Conservation (phyloP, 2,113 vertebrate species). For the Albula glossodonta region DNA sequence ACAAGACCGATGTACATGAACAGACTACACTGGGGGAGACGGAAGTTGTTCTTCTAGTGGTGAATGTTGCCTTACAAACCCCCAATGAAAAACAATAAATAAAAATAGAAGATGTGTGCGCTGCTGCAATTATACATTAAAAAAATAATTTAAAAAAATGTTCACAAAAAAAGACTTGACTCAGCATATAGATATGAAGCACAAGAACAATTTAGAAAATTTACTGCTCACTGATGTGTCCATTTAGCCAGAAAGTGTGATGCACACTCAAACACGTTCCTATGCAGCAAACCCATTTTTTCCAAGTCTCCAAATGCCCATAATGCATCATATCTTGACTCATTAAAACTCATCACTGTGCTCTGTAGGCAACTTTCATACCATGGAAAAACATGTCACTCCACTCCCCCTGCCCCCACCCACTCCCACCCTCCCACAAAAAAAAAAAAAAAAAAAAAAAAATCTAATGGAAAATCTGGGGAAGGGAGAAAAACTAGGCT, state of each 20-base stretch:
- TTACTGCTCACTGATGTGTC: background rate
- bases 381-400: conserved; percentile 12
- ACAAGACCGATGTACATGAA: background rate
- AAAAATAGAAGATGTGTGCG: background rate
- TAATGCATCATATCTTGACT: background rate
- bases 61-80: background rate
- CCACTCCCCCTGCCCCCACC: too few relatives aligned
- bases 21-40: background rate
- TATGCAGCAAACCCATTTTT: background rate
- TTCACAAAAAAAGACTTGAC: too few relatives aligned
- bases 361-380: conserved; percentile 25
- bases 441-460: conserved; percentile 37
- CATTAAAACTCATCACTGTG: background rate
- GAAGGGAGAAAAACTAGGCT: background rate
- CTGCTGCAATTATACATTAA: background rate
- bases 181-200: too few relatives aligned
- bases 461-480: conserved; percentile 15
- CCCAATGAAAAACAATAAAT: background rate
- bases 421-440: background rate
- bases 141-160: too few relatives aligned
- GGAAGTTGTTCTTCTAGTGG: background rate
- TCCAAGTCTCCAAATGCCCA: too few relatives aligned
- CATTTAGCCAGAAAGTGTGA: background rate
- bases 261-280: background rate
- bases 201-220: too few relatives aligned